Percentiles rank a stretch among this genome's conserved stretches.
These are phyloP conservation scores for Diplodus puntazzo DNA, from an alignment of 2,797 vertebrate species.

Conservation along the genomic window DNA sequence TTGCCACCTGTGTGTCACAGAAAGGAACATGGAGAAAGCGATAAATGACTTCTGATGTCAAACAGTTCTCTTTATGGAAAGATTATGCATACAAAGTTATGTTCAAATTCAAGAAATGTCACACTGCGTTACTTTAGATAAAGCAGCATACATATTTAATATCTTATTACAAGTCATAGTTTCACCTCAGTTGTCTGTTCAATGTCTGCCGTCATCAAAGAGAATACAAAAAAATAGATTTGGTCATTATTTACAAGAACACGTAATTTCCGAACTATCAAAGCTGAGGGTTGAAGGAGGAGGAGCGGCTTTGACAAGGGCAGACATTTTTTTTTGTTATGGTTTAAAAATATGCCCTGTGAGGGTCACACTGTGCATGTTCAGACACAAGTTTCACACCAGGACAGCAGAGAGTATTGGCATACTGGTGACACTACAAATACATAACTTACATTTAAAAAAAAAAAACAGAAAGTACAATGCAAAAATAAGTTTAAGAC, in stretches of 20 bases:
- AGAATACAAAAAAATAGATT: conserved; percentile 90
- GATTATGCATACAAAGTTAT: conserved; percentile 81
- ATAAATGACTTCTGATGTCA: conserved; percentile 62
- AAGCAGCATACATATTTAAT: conserved; percentile 88
- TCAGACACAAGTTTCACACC: conserved; percentile 82
- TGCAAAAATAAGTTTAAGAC: conserved; percentile 76
- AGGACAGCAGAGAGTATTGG: conserved; percentile 84
- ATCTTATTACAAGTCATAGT: conserved; percentile 90
- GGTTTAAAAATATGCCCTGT: conserved; percentile 83
- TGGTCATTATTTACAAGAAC: conserved; percentile 97
- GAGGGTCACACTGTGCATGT: conserved; percentile 84
- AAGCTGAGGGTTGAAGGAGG: conserved; percentile 84
- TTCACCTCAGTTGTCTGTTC: conserved; percentile 87
- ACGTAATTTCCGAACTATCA: conserved; percentile 89
- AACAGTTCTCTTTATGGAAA: conserved; percentile 73
- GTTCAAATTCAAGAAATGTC: conserved; percentile 80
- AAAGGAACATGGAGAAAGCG: conserved; percentile 62
- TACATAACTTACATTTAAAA: conserved; percentile 82
- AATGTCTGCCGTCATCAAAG: conserved; percentile 92
- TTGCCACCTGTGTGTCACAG: conserved; percentile 71
- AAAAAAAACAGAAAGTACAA: conserved; percentile 59
- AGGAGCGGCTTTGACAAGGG: conserved; percentile 87
- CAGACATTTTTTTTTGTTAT: conserved; percentile 83
- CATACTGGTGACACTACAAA: conserved; percentile 84
- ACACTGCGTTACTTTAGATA: conserved; percentile 80